phyloP scores from a whole-genome alignment of 2,888 invertebrate species.

The Galeopsomyia nigrocyanea region DNA sequence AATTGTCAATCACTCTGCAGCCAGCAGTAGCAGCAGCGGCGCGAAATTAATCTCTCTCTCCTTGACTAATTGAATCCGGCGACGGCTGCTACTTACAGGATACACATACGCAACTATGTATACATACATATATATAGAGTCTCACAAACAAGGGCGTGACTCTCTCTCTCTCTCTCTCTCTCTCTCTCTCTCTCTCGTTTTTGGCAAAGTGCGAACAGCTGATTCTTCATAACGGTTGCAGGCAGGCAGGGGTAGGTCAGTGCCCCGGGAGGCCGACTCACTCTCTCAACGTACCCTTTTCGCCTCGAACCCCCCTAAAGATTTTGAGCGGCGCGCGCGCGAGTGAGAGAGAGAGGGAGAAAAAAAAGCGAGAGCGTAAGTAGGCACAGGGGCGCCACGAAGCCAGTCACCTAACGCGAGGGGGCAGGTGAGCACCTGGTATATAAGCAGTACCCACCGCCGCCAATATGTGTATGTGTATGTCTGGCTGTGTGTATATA shows the following conservation, averaged over 20 bases:
- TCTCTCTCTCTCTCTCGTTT: constrained; percentile 6
- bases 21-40: too few relatives aligned
- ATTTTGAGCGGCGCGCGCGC: neutral
- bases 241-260: constrained; percentile 63
- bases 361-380: constrained; percentile 32
- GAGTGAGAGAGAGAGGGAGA: constrained; percentile 18
- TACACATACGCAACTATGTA: neutral
- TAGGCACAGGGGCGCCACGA: constrained; percentile 53
- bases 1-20: constrained; percentile 14
- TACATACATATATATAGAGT: neutral
- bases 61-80: constrained; percentile 43
- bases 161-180: neutral
- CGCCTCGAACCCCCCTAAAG: constrained; percentile 26
- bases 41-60: constrained; percentile 30
- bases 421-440: constrained; percentile 68
- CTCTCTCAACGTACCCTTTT: constrained; percentile 47
- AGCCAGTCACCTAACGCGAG: constrained; percentile 60
- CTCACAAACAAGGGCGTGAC: constrained; percentile 35
- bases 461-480: neutral
- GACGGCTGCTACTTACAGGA: neutral
- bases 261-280: constrained; percentile 58
- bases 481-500: neutral
- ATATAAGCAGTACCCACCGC: constrained; percentile 47
- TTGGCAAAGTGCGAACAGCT: constrained; percentile 56
- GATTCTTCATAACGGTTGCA: constrained; percentile 61